Evolutionary conservation across 2,888 invertebrate species (phyloP).

Genomic region (Chelonus formosanus): DNA sequence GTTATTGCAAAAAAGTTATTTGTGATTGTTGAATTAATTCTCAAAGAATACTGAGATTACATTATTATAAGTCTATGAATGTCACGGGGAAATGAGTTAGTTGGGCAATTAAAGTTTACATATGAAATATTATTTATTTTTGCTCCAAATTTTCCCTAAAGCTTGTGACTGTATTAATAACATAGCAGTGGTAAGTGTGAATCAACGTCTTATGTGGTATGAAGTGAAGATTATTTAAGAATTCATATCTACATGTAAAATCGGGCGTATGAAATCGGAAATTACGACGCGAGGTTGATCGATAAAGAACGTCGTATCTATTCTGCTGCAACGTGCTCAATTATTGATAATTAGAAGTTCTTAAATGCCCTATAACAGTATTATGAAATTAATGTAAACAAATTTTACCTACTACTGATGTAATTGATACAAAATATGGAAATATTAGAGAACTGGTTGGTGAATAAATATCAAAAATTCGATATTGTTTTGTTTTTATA

Average conservation of each 20-base stretch:
- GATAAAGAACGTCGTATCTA: constrained; percentile 25
- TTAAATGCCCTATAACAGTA: constrained; percentile 34
- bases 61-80: no score
- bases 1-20: no score
- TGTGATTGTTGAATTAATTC: no score
- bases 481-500: constrained; percentile 19
- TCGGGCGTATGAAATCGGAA: background rate
- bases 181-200: no score
- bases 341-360: constrained; percentile 35
- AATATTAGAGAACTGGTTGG: constrained; percentile 29
- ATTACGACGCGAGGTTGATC: constrained; percentile 20
- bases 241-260: constrained; percentile 19
- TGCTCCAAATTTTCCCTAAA: no score
- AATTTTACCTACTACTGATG: constrained; percentile 32
- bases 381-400: constrained; percentile 26
- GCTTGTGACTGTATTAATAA: no score
- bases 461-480: constrained; percentile 33
- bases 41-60: no score
- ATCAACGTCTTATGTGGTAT: background rate
- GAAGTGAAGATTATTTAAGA: constrained; percentile 17
- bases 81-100: no score
- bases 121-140: no score
- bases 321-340: constrained; percentile 34
- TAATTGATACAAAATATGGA: constrained; percentile 31
- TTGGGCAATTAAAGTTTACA: no score